phyloP scores from a whole-genome alignment of 2,888 invertebrate species.

The Oscheius sp. region DNA sequence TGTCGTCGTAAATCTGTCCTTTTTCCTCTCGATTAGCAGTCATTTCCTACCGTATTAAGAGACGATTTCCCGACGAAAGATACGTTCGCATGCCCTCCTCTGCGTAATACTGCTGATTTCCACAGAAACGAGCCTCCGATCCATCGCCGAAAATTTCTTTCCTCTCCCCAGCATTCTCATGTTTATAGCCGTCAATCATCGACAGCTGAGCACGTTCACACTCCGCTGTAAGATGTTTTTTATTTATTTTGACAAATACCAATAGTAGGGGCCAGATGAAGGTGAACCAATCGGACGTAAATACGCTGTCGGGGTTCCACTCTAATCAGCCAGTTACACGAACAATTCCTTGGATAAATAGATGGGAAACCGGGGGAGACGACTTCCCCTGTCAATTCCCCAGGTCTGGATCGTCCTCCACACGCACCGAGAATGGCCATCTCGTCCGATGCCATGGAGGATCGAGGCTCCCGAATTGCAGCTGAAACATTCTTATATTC shows the following conservation, averaged over 20 bases:
- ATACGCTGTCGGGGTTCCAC: constrained; percentile 71
- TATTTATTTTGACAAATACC: constrained; percentile 34
- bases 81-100: constrained; percentile 72
- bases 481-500: constrained; percentile 24
- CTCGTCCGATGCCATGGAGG: constrained; percentile 31
- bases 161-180: constrained; percentile 40
- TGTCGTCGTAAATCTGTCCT: constrained; percentile 57
- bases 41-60: constrained; percentile 64
- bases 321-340: constrained; percentile 73
- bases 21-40: no score
- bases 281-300: constrained; percentile 71
- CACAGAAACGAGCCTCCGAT: constrained; percentile 69
- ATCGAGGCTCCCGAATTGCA: constrained; percentile 46
- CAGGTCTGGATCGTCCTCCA: constrained; percentile 41
- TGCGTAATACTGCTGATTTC: constrained; percentile 72
- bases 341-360: constrained; percentile 71
- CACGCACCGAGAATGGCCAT: constrained; percentile 19
- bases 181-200: constrained; percentile 72
- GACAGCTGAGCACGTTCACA: constrained; percentile 72
- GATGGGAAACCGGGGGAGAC: constrained; percentile 72
- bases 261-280: constrained; percentile 70
- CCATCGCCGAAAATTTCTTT: constrained; percentile 25
- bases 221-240: constrained; percentile 59
- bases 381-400: constrained; percentile 69
- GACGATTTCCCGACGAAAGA: constrained; percentile 71